These are phyloP conservation scores for Volucella inflata DNA, from an alignment of 2,888 invertebrate genomes.

Conservation along the genomic window DNA sequence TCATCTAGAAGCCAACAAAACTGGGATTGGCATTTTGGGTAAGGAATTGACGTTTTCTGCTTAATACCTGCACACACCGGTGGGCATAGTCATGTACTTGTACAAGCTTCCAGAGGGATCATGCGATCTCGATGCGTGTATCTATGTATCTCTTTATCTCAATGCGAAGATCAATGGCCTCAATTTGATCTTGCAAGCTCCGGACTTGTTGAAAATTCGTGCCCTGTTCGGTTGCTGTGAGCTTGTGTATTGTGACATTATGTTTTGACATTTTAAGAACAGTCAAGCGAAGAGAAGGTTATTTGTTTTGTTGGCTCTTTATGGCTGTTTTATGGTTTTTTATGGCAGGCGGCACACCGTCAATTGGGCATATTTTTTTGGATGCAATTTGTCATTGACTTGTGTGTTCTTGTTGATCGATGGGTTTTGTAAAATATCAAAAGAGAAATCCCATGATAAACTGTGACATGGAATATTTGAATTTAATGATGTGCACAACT, in stretches of 20 bases:
- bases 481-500: neutral
- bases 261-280: conserved; percentile 72
- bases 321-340: neutral
- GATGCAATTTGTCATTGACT: conserved; percentile 62
- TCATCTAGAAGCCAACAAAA: conserved; percentile 64
- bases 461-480: conserved; percentile 14
- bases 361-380: conserved; percentile 27
- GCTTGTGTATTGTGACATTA: conserved; percentile 67
- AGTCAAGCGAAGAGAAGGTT: conserved; percentile 35
- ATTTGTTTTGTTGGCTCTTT: neutral
- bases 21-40: conserved; percentile 74
- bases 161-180: conserved; percentile 73
- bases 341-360: conserved; percentile 22
- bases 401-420: conserved; percentile 45
- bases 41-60: conserved; percentile 68
- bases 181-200: conserved; percentile 62
- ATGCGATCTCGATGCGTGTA: conserved; percentile 3
- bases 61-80: conserved; percentile 48
- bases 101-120: conserved; percentile 39
- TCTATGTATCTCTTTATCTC: conserved; percentile 67
- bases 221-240: conserved; percentile 27
- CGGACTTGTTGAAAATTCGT: conserved; percentile 57
- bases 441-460: conserved; percentile 20
- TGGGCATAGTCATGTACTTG: conserved; percentile 40
- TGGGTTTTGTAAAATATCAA: conserved; percentile 18